Evolutionary conservation across 2,888 invertebrate species (phyloP).

Genomic region (Aphidius colemani): DNA sequence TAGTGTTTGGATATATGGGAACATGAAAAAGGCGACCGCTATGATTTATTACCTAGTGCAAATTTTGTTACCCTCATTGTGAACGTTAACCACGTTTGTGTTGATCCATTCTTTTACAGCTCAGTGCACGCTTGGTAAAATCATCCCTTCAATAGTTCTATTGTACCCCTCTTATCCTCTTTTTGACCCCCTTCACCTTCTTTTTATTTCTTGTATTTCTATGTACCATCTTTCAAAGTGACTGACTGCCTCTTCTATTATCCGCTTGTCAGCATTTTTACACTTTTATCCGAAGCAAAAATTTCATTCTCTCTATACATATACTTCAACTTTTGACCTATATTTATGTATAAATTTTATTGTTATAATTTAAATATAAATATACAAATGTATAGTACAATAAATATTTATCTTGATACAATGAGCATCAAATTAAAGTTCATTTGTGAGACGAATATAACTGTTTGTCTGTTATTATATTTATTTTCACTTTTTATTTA

Average conservation of each 20-base stretch:
- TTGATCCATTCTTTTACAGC: constrained; percentile 60
- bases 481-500: too few species aligned
- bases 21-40: constrained; percentile 47
- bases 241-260: constrained; percentile 61
- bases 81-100: constrained; percentile 57
- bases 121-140: constrained; percentile 46
- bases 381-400: constrained; percentile 29
- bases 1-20: constrained; percentile 29
- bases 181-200: constrained; percentile 28
- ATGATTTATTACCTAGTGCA: constrained; percentile 60
- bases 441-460: constrained; percentile 32
- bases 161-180: constrained; percentile 25
- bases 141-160: constrained; percentile 11
- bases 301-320: constrained; percentile 14
- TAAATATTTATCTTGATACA: constrained; percentile 36
- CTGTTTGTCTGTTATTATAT: constrained; percentile 7
- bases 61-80: constrained; percentile 58
- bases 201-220: constrained; percentile 27
- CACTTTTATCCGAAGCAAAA: constrained; percentile 52
- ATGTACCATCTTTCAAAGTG: constrained; percentile 60
- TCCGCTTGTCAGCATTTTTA: constrained; percentile 61
- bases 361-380: too few species aligned
- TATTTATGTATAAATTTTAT: not conserved
- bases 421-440: constrained; percentile 29
- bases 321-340: not conserved